Base-by-base conservation (phyloP, 2,113 vertebrate genomes). In the Caloenas nicobarica region DNA sequence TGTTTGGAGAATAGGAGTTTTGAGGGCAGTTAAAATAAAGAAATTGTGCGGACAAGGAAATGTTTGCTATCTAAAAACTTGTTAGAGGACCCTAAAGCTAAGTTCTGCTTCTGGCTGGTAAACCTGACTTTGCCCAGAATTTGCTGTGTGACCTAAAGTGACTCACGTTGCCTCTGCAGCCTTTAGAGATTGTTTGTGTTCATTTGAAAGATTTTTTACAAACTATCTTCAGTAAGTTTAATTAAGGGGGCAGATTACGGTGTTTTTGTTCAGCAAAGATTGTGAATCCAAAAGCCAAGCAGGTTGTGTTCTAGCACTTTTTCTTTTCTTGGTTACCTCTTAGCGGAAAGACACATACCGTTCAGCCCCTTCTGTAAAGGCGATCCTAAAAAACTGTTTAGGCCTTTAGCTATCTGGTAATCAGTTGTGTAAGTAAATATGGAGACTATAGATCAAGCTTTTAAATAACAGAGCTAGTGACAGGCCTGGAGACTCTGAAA, bases 291-390 rank as follows among this genome's bases (percentile, higher is more conserved):
- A 46, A 71, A 81, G 17, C 42, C 31, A 11, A 70, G 28, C 28
- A 86, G 26, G 14, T 31, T 46, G 19, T 9, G 33, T 60, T 74
- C 13, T 46, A 13, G 70, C 18, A 50, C 13, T 65, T 2, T 0
- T 13, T 60, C 6, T 44, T 2, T 23, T 31, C 25, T 46, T 28
- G 11, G 18, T 38, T 70, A 19, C 50, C 3, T 76, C 18, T 36
- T 7, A n/a, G 34, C 34, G 48, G 61, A 58, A 53, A 40, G 25
- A 11, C 3, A 7, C 11, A 2, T 4, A 15, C 15, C 0, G 1
- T 28, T 72, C 40, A 57, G 11, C 33, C 19, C 19, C 5, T 17
- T 36, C 76, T 25, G 3, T n/a, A 54, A 65, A 26, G 12, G 10
- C 22, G 73, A 23, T 22, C 44, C 19, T 56, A 17, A 40, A 23